Base-by-base conservation (phyloP, 2,888 invertebrate genomes). In the Nesidiocoris tenuis region DNA sequence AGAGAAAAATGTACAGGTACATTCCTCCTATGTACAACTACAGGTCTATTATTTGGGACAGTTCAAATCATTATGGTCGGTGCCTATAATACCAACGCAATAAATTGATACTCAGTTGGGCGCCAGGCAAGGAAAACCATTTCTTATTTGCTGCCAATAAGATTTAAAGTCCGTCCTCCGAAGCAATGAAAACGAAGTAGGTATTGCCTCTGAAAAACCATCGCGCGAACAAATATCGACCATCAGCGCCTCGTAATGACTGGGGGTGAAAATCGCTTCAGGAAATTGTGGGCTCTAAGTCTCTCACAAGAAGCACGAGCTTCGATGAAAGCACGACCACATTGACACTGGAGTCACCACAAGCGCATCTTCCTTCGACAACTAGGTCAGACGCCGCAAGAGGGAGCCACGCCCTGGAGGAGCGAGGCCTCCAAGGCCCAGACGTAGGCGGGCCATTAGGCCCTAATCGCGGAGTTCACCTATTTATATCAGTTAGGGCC, bases 391-490 rank as follows among this genome's bases (percentile, higher is more conserved):
- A 39, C 39, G 3, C n/a, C n/a, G n/a, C n/a, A 39, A 3, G 39
- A 39, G 39, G 12, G 65, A 39, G 39, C 65, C 65, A 65, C 65
- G 65, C 65, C 65, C 65, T 65, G 18, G 65, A 19, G 65, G 12
- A 7, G 39, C 5, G 39, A 3, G 12, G 3, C 3, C 5, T 3
- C 39, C 39, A 12, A 12, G 12, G 5, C 39, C 39, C 39, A 39
- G 39, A 39, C 39, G 39, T 39, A 39, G 39, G 39, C 39, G 56
- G 54, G 55, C 56, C 67, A 67, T 67, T 67, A 67, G 67, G 21
- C 22, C 67, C 67, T 67, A 56, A 67, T 67, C 67, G 67, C 67
- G 67, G 67, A 56, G 67, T 67, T 67, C 67, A 67, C 67, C 67
- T 67, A 67, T 67, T 67, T 67, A 67, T 67, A 67, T 55, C 67